Evolutionary conservation across 2,888 invertebrate genomes (phyloP), one percentile per base, ranked within the genome.

Genomic region (Noctua janthina): DNA sequence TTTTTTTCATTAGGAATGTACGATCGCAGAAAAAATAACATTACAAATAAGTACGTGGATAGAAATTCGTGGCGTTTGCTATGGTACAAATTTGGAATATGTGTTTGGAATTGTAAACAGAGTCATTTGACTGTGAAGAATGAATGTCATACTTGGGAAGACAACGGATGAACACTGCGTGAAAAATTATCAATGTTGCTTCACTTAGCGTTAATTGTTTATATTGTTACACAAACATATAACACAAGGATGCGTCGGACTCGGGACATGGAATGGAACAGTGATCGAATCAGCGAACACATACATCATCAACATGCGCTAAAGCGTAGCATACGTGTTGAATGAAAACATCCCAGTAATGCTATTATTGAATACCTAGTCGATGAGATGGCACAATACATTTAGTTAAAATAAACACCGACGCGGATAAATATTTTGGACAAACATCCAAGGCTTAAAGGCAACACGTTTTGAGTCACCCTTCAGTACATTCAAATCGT

Each of bases 271-370:
- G 59, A 49, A 66, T 46, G 75, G 67, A 74, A 51, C 71, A 80
- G 76, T 79, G 79, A 78, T 69, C 75, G 74, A 78, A 49, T 80
- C 80, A 78, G 74, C 73, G 76, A 78, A 46, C 69, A 73, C 59
- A 82, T 59, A 81, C 46, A 46, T 78, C 72, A 79, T 76, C 74
- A 74, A 73, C 62, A 76, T 84, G 80, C 59, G 68, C 76, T 79
- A 78, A 66, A 74, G 68, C 66, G 74, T 71, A 78, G 69, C 74
- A 78, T 85, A 88, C 84, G 88, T 88, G 88, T 81, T 80, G 76
- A 82, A 82, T 88, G 76, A 89, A 89, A 91, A 90, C 86, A 89
- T 86, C 76, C 75, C 81, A 87, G 82, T 81, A 79, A 88, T 85
- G 81, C 74, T 84, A 89, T 87, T 85, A 82, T 87, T 85, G 73